Base-by-base conservation (phyloP, 2,113 vertebrate species). In the Octodon degus region DNA sequence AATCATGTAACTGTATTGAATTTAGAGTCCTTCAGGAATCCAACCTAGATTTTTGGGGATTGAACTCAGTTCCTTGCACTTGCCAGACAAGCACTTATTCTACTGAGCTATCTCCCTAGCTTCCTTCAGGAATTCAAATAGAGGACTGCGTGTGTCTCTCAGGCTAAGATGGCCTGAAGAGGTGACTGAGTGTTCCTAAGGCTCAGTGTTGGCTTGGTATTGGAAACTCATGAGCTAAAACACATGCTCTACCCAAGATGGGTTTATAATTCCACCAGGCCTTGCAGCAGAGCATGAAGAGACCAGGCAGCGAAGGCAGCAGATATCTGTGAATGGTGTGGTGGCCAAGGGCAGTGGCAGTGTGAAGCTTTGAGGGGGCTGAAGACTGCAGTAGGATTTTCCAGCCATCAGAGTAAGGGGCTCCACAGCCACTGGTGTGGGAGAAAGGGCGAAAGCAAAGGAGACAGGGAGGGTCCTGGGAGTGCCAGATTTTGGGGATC, bases 1-100 rank as follows among this genome's bases (percentile, higher is more conserved):
- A 74, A 77, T 58, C 34, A 58, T 79, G 89, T 60, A 63, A 58
- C 63, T 95, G 92, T 62, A 86, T 84, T 90, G 50, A 92, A 85
- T 82, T 50, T 90, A 37, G 37, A 90, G 27, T 92, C 34, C 60
- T 95, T 89, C 53, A 47, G 62, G 11, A 9, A 24, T 72, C 53
- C 50, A 50, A 50, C 50, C 50, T 50, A 50, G 50, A 50, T 10
- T 50, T 50, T 50, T 50, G 50, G 50, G 10, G 50, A 50, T 50
- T 50, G 50, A 50, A 50, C 50, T 50, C 50, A 50, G 1, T 50
- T 50, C 50, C 50, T 50, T 50, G 50, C 50, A 50, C 50, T 50
- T 50, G 50, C 50, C 50, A 50, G 50, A 12, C 50, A 50, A 12
- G 10, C 10, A 50, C 50, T 50, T 50, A 50, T 50, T 50, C 9